These are phyloP conservation scores for Scaptomyza cyrtandrae DNA, from an alignment of 2,888 invertebrate species.

Conservation along the genomic window DNA sequence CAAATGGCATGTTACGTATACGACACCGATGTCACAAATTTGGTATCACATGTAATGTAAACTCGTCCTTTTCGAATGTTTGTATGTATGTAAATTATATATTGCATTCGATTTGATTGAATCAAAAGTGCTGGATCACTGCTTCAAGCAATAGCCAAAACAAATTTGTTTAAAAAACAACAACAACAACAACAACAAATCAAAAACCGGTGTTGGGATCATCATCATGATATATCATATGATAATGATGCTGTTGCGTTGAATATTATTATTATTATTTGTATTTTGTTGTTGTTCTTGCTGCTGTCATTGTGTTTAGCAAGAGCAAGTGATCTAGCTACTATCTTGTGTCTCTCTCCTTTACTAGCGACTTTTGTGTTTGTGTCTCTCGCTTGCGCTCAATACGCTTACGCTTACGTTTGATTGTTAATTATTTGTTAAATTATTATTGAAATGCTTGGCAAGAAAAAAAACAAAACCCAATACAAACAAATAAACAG, in stretches of 20 bases:
- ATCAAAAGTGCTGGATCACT: slow-evolving; percentile 7
- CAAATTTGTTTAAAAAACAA: slow-evolving; percentile 44
- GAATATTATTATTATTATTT: slow-evolving; percentile 14
- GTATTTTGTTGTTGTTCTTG: slow-evolving; percentile 17
- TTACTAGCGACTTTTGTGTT: not conserved
- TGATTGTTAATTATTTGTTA: slow-evolving; percentile 75
- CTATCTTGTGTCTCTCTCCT: slow-evolving; percentile 11
- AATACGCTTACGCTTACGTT: slow-evolving; percentile 25
- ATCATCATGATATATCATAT: slow-evolving; percentile 12
- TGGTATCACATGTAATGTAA: not conserved
- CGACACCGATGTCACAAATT: slow-evolving; percentile 22
- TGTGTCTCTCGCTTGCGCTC: slow-evolving; percentile 16
- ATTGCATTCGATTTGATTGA: slow-evolving; percentile 19
- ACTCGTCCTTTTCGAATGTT: not conserved
- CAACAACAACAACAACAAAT: slow-evolving; percentile 16
- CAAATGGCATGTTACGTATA: slow-evolving; percentile 44
- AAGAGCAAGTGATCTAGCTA: slow-evolving; percentile 27
- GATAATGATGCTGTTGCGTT: slow-evolving; percentile 12
- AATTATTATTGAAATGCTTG: slow-evolving; percentile 71
- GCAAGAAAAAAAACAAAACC: slow-evolving; percentile 37
- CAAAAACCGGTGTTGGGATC: slow-evolving; percentile 61
- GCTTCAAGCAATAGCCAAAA: slow-evolving; percentile 11
- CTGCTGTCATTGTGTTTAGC: slow-evolving; percentile 28
- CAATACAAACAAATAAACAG: slow-evolving; percentile 54
- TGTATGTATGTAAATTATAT: slow-evolving; percentile 1